Evolutionary conservation across 2,113 vertebrate genomes (phyloP), one percentile per base, ranked within the genome.

Genomic region (Butastur rufipennis): DNA sequence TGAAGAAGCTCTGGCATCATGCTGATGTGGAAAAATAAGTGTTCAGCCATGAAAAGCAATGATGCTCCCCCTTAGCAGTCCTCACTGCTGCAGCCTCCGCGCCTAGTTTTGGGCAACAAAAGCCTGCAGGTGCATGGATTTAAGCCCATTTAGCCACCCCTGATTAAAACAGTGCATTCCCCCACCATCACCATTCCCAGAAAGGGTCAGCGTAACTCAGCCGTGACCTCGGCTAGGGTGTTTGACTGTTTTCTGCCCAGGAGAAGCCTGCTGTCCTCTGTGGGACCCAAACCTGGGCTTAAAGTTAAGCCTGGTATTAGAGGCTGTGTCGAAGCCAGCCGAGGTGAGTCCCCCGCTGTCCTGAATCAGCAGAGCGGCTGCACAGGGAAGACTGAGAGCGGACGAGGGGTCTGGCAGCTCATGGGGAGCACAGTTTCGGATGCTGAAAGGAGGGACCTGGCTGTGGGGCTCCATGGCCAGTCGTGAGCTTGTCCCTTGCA

Each of bases 251-350:
- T 84, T 65, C 48, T 68, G 81, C 32, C 26, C 4, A 0, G 45
- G 19, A 34, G 55, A 53, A 42, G 47, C 62, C 22, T 2, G 7
- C 70, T 90, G 74, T 45, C 85, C 86, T 82, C 74, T 93, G 85
- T 0, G 1, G 62, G 85, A 95, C 81, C 86, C 12, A 9, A 67
- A 55, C 20, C 47, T 29, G 23, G 82, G 88, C 4, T 94, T 92
- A 88, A 81, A 67, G 52, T 82, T 95, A 92, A 96, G 55, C 92
- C 90, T 47, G 70, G 88, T 70, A 89, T 97, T 90, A 95, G 85
- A 67, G 75, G 62, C 80, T 53, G 56, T 53, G 78, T 86, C 75
- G 86, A 94, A 95, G 65, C 68, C 19, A 23, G 50, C 65, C 0
- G 0, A 66, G 61, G n/a, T 0, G 34, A 86, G 87, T 14, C n/a